Evolutionary conservation across 1,140 invertebrate species (phyloP).

Genomic region (Camponotus vicinus): DNA sequence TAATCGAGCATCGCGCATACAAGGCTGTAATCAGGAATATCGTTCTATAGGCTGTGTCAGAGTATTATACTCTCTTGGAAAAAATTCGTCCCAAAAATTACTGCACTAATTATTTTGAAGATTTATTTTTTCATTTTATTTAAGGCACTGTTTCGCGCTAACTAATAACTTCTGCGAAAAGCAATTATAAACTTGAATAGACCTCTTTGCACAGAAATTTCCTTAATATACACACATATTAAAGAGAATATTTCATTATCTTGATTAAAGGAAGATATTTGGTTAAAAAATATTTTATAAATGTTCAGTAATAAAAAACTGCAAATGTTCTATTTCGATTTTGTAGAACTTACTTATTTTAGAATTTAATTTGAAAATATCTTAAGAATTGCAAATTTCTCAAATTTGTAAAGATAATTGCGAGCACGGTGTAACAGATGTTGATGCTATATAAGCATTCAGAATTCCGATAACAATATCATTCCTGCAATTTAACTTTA

Average conservation of each 20-base stretch:
- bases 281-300: background rate
- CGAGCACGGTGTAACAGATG: background rate
- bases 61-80: background rate
- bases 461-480: conserved; percentile 48
- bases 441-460: background rate
- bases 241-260: too few relatives aligned
- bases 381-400: background rate
- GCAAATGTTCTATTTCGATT: background rate
- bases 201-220: too few relatives aligned
- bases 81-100: too few relatives aligned
- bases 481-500: conserved; percentile 70
- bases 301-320: background rate
- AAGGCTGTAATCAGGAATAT: background rate
- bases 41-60: background rate
- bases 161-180: background rate
- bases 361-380: background rate
- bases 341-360: background rate
- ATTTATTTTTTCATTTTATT: background rate
- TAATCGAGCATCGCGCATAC: background rate
- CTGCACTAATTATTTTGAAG: background rate
- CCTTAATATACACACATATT: too few relatives aligned
- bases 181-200: too few relatives aligned
- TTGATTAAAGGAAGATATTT: background rate
- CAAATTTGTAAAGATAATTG: conserved; percentile 9
- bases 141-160: background rate